Base-by-base conservation (phyloP, 2,113 vertebrate species). In the Colistium nudipinnis region DNA sequence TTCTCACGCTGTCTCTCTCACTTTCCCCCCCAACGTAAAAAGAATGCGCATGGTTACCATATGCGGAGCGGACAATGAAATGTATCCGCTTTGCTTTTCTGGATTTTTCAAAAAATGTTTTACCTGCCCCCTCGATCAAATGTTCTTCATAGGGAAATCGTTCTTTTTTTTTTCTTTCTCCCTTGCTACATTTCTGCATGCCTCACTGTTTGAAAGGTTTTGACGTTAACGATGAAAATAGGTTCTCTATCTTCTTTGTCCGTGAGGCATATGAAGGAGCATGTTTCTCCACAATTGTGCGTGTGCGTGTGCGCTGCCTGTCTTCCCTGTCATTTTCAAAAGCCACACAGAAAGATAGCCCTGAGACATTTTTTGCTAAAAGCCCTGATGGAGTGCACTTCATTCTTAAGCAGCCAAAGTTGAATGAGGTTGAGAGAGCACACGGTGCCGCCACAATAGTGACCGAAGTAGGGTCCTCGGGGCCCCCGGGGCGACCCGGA, bases 401-500 rank as follows among this genome's bases (percentile, higher is more conserved):
- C 73, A 82, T 85, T 89, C 76, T 74, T 66, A 68, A 81, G 82
- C 73, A 83, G 75, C 48, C 35, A 70, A 76, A 84, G 83, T 74
- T 82, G 82, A 90, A 85, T 76, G 76, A 85, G 84, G 75, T 70
- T 60, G 61, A 81, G 71, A 44, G 81, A 74, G 68, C 36, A 69
- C 49, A 65, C 66, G 78, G 70, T 87, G 70, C 67, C 75, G 81
- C 64, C 70, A 90, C 88, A 93, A 92, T 91, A 90, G 86, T 78
- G 52, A 81, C 71, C 66, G 81, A 87, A 88, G 83, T 84, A 84
- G 82, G 86, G 78, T 87, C 80, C 64, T 83, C 49, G 0, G 48
- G 30, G 82, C 90, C 82, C 90, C 82, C 28, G 60, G 63, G 86
- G 86, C 52, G 11, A 62, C 74, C 38, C 55, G 67, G 57, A 65